Evolutionary conservation across 92 coral and sea anemone genomes (phyloP), one percentile per base, ranked within the genome.

Genomic region (Actinostola sp.): DNA sequence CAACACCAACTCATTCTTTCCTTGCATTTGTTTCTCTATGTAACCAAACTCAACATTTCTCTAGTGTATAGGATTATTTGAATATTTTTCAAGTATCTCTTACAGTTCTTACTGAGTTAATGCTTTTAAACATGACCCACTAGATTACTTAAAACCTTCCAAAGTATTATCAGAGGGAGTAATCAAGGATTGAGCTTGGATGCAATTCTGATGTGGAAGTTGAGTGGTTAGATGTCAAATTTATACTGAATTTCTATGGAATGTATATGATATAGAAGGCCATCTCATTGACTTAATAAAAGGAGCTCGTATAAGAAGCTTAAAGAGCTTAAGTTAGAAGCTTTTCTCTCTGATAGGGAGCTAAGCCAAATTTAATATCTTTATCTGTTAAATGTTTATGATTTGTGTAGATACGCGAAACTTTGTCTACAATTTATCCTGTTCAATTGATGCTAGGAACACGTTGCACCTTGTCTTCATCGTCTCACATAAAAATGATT

Each of bases 381-480:
- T 68, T 51, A 68, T 49, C 61, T 68, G 1, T 56, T 64, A 44
- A 20, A 50, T 68, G 74, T 68, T 68, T 68, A 66, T 68, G 74
- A 51, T 68, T 49, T 68, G 39, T 68, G 41, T 10, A 51, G 74
- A 68, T 68, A 49, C 51, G 42, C 26, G 54, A 29, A 15, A 46
- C 29, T 30, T 23, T 1, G 48, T 51, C 60, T 53, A 31, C 11
- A 4, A 2, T 68, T 35, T 56, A 68, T 33, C 58, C 49, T 50
- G 57, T n/a, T 61, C 66, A 20, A 11, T 17, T 27, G 30, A 51
- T 61, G 33, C 33, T 20, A n/a, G 34, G 16, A 36, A 36, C 6
- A n/a, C n/a, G n/a, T n/a, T n/a, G n/a, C n/a, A n/a, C n/a, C n/a
- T n/a, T n/a, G 42, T 36, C 11, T 36, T 36, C 42, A 4, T 36